phyloP scores from a whole-genome alignment of 1,140 invertebrate species.

The Oncopeltus fasciatus region DNA sequence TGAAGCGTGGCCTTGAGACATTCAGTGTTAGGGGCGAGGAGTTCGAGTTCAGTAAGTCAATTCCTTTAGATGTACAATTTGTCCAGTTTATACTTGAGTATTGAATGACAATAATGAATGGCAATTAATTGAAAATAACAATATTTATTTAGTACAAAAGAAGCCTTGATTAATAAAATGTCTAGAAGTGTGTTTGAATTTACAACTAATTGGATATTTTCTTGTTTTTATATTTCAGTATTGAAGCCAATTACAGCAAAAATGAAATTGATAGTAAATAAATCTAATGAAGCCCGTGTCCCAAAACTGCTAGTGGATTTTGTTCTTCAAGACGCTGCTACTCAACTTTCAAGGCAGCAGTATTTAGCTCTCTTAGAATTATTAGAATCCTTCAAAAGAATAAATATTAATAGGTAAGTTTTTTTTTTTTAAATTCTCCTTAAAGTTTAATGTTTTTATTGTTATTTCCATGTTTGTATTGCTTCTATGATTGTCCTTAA shows the following conservation, averaged over 20 bases:
- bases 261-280: slow-evolving; percentile 65
- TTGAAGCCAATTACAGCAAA: slow-evolving; percentile 60
- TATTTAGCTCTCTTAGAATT: slow-evolving; percentile 53
- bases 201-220: too few relatives aligned
- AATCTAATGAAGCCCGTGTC: slow-evolving; percentile 51
- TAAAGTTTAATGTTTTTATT: neutral
- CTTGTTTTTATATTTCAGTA: slow-evolving; percentile 32
- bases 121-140: too few relatives aligned
- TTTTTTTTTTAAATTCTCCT: neutral
- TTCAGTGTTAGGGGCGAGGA: slow-evolving; percentile 57
- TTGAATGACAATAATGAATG: too few relatives aligned
- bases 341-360: slow-evolving; percentile 56
- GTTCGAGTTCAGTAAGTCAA: slow-evolving; percentile 57
- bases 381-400: slow-evolving; percentile 47
- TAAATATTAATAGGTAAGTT: slow-evolving; percentile 48
- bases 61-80: too few relatives aligned
- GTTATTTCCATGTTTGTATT: too few relatives aligned
- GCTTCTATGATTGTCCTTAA: too few relatives aligned
- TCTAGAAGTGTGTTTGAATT: too few relatives aligned
- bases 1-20: slow-evolving; percentile 56
- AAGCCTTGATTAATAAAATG: too few relatives aligned
- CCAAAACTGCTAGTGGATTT: slow-evolving; percentile 58
- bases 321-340: slow-evolving; percentile 58
- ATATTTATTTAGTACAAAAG: too few relatives aligned
- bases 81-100: too few relatives aligned